Percentiles rank a stretch among this genome's conserved stretches.
These are phyloP conservation scores for Synanceia verrucosa DNA, from an alignment of 2,797 vertebrate genomes.

Conservation along the genomic window DNA sequence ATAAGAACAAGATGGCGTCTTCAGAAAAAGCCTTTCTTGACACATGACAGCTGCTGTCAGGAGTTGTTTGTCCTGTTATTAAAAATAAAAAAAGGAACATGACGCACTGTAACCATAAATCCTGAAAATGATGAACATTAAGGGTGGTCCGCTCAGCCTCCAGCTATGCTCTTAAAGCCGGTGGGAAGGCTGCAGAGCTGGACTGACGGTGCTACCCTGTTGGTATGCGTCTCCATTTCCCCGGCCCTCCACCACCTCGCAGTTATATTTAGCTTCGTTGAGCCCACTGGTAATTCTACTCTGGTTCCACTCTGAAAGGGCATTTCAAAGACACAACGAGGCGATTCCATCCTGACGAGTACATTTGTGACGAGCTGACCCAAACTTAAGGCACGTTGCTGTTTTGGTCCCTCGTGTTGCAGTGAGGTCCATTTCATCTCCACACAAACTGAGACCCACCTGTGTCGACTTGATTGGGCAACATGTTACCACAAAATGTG, in stretches of 20 bases:
- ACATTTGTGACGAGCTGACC: background rate
- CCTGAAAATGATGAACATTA: background rate
- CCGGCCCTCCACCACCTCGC: constrained; percentile 36
- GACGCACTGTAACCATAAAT: background rate
- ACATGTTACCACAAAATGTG: no score
- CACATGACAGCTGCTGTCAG: no score
- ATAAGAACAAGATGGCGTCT: background rate
- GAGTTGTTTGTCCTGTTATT: background rate
- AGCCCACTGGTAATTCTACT: constrained; percentile 67
- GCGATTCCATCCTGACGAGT: background rate
- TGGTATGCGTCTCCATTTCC: constrained; percentile 67
- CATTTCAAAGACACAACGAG: constrained; percentile 30
- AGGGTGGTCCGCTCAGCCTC: background rate
- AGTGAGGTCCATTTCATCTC: no score
- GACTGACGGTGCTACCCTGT: constrained; percentile 14
- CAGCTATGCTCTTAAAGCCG: constrained; percentile 6
- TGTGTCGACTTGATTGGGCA: no score
- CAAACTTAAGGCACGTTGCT: background rate
- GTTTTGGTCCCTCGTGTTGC: no score
- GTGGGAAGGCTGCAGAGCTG: constrained; percentile 10
- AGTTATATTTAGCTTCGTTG: constrained; percentile 73
- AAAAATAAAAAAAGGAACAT: background rate
- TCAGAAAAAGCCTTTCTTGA: background rate
- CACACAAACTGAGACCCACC: no score
- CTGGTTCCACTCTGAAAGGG: constrained; percentile 29